Base-by-base conservation (phyloP, 2,888 invertebrate species). In the Teinopalpus imperialis region DNA sequence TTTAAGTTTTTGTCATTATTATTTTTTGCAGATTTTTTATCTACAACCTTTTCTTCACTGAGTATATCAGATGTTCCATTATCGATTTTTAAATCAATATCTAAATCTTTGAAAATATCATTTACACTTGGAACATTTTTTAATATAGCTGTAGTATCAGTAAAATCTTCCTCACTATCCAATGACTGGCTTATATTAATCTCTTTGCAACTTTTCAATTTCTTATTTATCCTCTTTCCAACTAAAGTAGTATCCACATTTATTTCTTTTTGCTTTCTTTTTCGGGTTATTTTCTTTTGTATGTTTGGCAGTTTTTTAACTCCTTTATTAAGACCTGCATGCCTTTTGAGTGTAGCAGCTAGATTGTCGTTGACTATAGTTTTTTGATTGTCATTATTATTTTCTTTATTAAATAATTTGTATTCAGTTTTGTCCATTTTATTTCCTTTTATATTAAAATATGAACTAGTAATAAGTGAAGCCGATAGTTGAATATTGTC, bases 101-200 rank as follows among this genome's bases (percentile, higher is more conserved):
- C 75, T 48, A 86, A 65, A 50, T 79, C 73, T 23, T 68, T 63
- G 48, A 80, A 86, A 12, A 70, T 68, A 60, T 89, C 86, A 66
- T 89, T 83, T 0, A 89, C 89, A 69, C 88, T 88, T 0, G 88
- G 89, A 2, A 89, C 70, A 51, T 68, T 78, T 52, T 88, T 77
- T 23, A 89, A 59, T 14, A 75, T 56, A 21, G 50, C 47, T 31
- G 53, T 48, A 37, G 56, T 35, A 37, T 45, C 48, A 37, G 57
- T 46, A 27, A 51, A 48, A 39, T 59, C 56, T 36, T 62, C 61
- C 48, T 66, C 65, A 51, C 48, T 48, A 4, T 72, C 68, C 51
- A 63, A 67, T 44, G 62, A 57, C 37, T 51, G 41, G 32, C 18
- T 39, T 48, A 35, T 53, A 41, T 48, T 30, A 2, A 34, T 21